A percentile compares a stretch with the other conserved stretches of the same genome.
phyloP scores from a whole-genome alignment of 2,797 vertebrate genomes.

The Sebastiscus tertius region DNA sequence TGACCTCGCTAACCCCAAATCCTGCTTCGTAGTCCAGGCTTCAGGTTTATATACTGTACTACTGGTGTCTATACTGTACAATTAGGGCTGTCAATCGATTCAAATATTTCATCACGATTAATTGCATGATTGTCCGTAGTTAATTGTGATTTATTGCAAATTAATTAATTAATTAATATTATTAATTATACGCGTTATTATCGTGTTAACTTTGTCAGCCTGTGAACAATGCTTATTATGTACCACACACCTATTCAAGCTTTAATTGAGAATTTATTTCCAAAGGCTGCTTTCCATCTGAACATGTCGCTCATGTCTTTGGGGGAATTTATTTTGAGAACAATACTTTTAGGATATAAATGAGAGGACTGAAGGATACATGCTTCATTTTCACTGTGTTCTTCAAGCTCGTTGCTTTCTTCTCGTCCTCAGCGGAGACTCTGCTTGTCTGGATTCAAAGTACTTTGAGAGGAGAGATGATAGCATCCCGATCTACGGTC shows the following conservation, averaged over 20 bases:
- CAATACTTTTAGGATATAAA: not conserved
- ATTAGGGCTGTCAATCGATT: too few relatives aligned
- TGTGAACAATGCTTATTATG: not conserved
- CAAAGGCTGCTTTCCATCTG: not conserved
- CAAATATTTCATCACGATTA: too few relatives aligned
- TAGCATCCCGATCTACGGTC: slow-evolving; percentile 87
- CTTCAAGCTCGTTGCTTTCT: too few relatives aligned
- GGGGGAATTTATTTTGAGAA: not conserved
- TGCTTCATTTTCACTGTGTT: not conserved
- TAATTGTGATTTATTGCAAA: too few relatives aligned
- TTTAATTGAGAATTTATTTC: not conserved
- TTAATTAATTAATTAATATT: too few relatives aligned
- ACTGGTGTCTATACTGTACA: not conserved
- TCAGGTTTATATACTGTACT: not conserved
- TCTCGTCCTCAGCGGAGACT: slow-evolving; percentile 77
- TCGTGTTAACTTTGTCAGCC: too few relatives aligned
- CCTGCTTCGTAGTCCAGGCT: too few relatives aligned
- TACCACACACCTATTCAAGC: not conserved
- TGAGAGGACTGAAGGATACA: not conserved
- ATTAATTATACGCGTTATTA: too few relatives aligned
- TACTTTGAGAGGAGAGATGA: slow-evolving; percentile 92
- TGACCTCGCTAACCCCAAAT: too few relatives aligned
- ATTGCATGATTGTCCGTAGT: too few relatives aligned
- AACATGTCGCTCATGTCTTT: not conserved
- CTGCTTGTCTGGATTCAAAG: slow-evolving; percentile 87